Base-by-base conservation (phyloP, 2,797 vertebrate species). In the Catamblyrhynchus diadema region DNA sequence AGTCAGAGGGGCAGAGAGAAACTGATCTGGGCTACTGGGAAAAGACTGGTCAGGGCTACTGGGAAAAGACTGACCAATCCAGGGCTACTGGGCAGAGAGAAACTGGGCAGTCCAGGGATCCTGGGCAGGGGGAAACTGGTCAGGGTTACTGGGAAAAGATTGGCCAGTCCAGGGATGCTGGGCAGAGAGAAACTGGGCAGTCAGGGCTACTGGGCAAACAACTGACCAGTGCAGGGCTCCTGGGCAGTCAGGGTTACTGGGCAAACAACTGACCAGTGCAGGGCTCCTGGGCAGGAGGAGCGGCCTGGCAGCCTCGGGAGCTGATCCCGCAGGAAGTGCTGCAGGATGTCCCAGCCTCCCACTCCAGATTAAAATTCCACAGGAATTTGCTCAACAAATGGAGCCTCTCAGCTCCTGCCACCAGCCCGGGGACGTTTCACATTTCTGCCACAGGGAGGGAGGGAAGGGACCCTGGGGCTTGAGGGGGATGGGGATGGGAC, bases 281-380 rank as follows among this genome's bases (percentile, higher is more conserved):
- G 22, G 16, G 47, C 12, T 32, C 0, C 16, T 11, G 62, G n/a
- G 14, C 20, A 16, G 54, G 22, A 22, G 54, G 54, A 24, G 17
- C 2, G 22, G n/a, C 9, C 54, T 4, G 54, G 54, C n/a, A 33
- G 54, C 54, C 54, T 24, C 9, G 54, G 54, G 54, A 24, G 54
- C 54, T 33, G n/a, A 35, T 17, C 54, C 54, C 15, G 22, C 54
- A 35, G 54, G n/a, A 35, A 24, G 14, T 12, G 33, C 14, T 8
- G 54, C 54, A 56, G 13, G 86, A 56, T 33, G 33, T 81, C 78
- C 86, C 69, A 74, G 41, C 91, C 91, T 96, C 93, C 95, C 92
- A 79, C 78, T 64, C 24, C 83, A 67, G 88, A 86, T 95, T 91
- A 88, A 95, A 85, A 95, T 93, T 96, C 95, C 95, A 14, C 32